Percentiles rank a stretch among this genome's conserved stretches.
Conservation (phyloP, 1,140 invertebrate species). For the Leucophenga varia region DNA sequence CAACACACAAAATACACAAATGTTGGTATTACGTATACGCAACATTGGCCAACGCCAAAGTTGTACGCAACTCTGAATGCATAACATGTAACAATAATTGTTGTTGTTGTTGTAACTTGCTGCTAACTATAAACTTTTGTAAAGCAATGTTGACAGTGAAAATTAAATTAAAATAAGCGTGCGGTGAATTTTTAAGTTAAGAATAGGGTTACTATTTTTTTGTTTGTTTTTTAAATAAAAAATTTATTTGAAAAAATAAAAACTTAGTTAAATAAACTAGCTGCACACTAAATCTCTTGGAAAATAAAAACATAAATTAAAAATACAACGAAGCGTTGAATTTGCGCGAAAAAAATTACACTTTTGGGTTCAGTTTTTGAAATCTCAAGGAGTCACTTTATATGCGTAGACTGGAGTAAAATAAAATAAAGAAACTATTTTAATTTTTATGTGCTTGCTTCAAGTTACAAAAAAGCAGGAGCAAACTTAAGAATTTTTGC, state of each 20-base stretch:
- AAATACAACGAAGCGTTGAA: conserved; percentile 21
- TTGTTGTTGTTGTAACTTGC: neutral
- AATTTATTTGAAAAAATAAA: neutral
- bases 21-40: too few species aligned
- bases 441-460: conserved; percentile 42
- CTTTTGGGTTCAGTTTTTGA: too few species aligned
- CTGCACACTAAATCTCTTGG: neutral
- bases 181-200: neutral
- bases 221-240: conserved; percentile 3
- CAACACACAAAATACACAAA: too few species aligned
- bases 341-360: conserved; percentile 12
- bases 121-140: neutral
- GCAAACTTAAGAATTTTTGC: too few species aligned
- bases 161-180: conserved; percentile 20
- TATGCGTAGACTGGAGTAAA: conserved; percentile 18
- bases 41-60: too few species aligned
- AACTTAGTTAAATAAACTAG: neutral
- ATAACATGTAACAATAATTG: neutral
- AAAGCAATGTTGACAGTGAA: conserved; percentile 14
- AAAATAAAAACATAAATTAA: conserved; percentile 38
- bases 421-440: conserved; percentile 31
- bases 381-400: conserved; percentile 10
- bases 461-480: too few species aligned
- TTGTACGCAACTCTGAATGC: neutral
- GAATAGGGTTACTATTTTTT: conserved; percentile 31